These are phyloP conservation scores for Cinclus mexicanus DNA, from an alignment of 2,113 vertebrate genomes.

Conservation along the genomic window DNA sequence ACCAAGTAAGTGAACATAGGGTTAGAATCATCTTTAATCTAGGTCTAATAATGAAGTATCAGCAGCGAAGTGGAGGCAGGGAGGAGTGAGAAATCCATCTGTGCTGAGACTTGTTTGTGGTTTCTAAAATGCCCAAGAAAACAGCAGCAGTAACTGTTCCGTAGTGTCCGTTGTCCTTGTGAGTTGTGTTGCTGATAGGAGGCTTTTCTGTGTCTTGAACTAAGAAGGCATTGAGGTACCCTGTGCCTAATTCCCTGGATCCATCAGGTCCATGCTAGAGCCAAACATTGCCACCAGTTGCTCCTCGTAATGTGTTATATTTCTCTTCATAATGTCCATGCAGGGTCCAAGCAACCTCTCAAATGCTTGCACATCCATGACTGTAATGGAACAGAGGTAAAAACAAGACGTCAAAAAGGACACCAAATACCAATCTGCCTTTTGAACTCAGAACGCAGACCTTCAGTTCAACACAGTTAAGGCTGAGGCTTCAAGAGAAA, in stretches of 20 bases:
- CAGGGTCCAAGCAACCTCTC: slow-evolving; percentile 97
- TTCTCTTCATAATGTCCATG: slow-evolving; percentile 99
- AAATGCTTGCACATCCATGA: slow-evolving; percentile 98
- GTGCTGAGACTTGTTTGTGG: slow-evolving; percentile 74
- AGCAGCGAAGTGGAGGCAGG: slow-evolving; percentile 79
- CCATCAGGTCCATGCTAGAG: slow-evolving; percentile 94
- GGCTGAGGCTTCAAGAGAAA: not conserved
- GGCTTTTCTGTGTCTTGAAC: slow-evolving; percentile 76
- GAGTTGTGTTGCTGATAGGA: slow-evolving; percentile 79
- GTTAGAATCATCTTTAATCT: slow-evolving; percentile 71
- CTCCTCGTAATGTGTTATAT: slow-evolving; percentile 96
- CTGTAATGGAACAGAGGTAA: slow-evolving; percentile 74
- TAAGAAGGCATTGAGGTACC: slow-evolving; percentile 74
- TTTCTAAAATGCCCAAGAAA: slow-evolving; percentile 79
- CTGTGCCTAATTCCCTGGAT: slow-evolving; percentile 80
- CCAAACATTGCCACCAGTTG: slow-evolving; percentile 98
- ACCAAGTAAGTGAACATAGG: slow-evolving; percentile 75
- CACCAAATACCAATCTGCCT: not conserved
- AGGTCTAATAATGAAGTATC: slow-evolving; percentile 78
- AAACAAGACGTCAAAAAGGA: slow-evolving; percentile 4
- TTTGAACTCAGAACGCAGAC: not conserved
- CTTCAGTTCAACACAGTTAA: not conserved
- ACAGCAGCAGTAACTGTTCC: slow-evolving; percentile 73
- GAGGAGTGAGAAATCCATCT: slow-evolving; percentile 69
- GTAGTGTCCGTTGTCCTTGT: slow-evolving; percentile 71